A percentile compares a stretch with the other conserved stretches of the same genome.
Conservation (phyloP, 2,888 invertebrate species). For the Luffia ferchaultella region DNA sequence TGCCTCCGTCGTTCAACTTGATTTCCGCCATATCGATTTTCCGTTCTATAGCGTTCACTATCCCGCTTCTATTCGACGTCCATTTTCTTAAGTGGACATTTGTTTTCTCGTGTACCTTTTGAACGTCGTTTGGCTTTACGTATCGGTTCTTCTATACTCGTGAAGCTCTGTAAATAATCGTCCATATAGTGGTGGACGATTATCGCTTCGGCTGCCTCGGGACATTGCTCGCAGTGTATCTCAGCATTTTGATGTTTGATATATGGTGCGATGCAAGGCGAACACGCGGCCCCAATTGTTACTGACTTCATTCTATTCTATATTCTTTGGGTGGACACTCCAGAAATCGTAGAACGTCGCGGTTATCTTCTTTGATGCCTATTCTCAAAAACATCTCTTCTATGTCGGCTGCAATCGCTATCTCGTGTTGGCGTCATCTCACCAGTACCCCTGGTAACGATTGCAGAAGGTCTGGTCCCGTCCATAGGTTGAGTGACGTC, state of each 20-base stretch:
- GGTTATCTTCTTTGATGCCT: constrained; percentile 18
- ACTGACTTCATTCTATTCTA: constrained; percentile 18
- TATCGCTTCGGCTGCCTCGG: constrained; percentile 10
- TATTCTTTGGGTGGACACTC: constrained; percentile 11
- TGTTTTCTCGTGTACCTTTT: not conserved
- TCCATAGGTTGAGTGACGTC: constrained; percentile 17
- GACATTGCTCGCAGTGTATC: not conserved
- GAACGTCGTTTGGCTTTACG: constrained; percentile 2
- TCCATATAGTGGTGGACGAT: constrained; percentile 15
- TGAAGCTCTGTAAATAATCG: constrained; percentile 17
- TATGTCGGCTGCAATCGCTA: constrained; percentile 23
- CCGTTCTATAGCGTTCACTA: not conserved
- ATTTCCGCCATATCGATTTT: not conserved
- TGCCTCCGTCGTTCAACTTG: not conserved
- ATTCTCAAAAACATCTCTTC: constrained; percentile 24
- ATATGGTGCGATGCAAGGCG: constrained; percentile 16
- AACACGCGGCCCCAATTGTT: constrained; percentile 17
- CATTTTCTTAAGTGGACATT: not conserved
- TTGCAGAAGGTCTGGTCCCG: constrained; percentile 21
- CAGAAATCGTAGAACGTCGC: constrained; percentile 17
- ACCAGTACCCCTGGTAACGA: constrained; percentile 19
- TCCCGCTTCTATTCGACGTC: not conserved
- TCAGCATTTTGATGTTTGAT: not conserved
- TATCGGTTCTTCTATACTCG: constrained; percentile 11
- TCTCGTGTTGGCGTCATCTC: constrained; percentile 18